A percentile compares a stretch with the other conserved stretches of the same genome.
Evolutionary conservation across 1,140 invertebrate genomes (phyloP).

Genomic region (Agrypnia vestita): DNA sequence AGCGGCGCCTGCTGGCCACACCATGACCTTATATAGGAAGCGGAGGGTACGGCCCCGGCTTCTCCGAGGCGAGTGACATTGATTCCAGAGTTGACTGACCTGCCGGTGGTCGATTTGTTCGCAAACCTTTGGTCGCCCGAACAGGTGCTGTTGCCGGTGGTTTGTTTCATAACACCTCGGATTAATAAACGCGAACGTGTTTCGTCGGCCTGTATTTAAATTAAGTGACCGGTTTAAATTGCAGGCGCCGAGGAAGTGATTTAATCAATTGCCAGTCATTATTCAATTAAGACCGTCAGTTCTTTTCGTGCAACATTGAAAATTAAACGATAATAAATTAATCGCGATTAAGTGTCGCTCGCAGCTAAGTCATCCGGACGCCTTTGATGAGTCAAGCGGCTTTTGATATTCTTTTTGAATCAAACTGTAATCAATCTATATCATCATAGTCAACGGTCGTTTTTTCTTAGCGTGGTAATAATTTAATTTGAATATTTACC

Average conservation of each 20-base stretch:
- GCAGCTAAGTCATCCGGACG: too few species aligned
- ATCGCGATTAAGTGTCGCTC: too few species aligned
- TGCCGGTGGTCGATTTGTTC: not conserved
- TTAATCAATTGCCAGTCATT: slow-evolving; percentile 23
- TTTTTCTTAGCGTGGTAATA: too few species aligned
- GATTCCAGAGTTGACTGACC: slow-evolving; percentile 34
- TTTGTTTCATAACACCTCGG: not conserved
- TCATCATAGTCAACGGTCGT: too few species aligned
- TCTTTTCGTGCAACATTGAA: slow-evolving; percentile 13
- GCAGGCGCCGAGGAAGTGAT: slow-evolving; percentile 10
- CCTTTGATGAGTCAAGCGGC: too few species aligned
- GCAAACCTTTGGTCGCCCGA: not conserved
- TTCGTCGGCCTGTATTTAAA: slow-evolving; percentile 4
- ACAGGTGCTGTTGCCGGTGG: slow-evolving; percentile 9
- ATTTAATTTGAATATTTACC: too few species aligned
- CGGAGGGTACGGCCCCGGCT: slow-evolving; percentile 9
- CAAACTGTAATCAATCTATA: too few species aligned
- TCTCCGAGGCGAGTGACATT: slow-evolving; percentile 15
- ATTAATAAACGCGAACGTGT: slow-evolving; percentile 26
- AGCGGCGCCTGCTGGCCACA: slow-evolving; percentile 35
- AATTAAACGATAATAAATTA: slow-evolving; percentile 14
- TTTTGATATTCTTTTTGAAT: too few species aligned
- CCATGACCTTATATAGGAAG: slow-evolving; percentile 35
- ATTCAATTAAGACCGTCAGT: slow-evolving; percentile 31
- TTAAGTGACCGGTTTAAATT: not conserved